Percentiles rank a stretch among this genome's conserved stretches.
Evolutionary conservation across 1,140 invertebrate species (phyloP).

Genomic region (Bathynomus jamesi): DNA sequence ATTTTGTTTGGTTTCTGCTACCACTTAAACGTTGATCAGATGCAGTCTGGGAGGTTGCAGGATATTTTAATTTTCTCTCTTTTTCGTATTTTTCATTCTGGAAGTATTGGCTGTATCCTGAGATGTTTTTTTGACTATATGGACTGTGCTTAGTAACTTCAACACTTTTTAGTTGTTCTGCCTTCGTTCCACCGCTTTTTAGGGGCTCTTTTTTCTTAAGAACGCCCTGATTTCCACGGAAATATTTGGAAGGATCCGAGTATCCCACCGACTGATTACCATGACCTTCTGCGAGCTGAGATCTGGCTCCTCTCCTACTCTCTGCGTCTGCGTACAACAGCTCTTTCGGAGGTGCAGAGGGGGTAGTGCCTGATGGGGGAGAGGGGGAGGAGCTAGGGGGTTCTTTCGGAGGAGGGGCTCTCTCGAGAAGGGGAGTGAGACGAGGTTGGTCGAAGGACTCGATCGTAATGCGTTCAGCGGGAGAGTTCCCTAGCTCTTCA

Average conservation of each 20-base stretch:
- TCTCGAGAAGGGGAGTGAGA: neutral
- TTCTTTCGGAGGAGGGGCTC: neutral
- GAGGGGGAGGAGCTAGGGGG: neutral
- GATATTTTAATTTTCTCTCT: neutral
- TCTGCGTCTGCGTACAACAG: conserved; percentile 21
- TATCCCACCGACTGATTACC: neutral
- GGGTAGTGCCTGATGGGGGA: neutral
- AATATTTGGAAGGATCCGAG: neutral
- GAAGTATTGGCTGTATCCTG: neutral
- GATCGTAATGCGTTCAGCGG: neutral
- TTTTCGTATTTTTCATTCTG: neutral
- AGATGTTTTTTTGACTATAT: neutral
- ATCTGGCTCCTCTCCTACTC: neutral
- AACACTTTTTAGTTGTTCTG: neutral
- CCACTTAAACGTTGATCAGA: neutral
- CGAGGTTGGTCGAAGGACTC: neutral
- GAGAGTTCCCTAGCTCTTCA: neutral
- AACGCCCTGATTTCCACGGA: neutral
- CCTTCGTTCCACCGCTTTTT: neutral
- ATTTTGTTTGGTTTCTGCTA: neutral
- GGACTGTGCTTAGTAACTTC: neutral
- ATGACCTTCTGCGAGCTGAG: neutral
- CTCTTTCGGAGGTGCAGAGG: conserved; percentile 25
- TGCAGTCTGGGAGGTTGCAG: neutral
- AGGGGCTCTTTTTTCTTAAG: neutral